Conservation (phyloP, 2,797 vertebrate genomes). For the Heliangelus exortis region DNA sequence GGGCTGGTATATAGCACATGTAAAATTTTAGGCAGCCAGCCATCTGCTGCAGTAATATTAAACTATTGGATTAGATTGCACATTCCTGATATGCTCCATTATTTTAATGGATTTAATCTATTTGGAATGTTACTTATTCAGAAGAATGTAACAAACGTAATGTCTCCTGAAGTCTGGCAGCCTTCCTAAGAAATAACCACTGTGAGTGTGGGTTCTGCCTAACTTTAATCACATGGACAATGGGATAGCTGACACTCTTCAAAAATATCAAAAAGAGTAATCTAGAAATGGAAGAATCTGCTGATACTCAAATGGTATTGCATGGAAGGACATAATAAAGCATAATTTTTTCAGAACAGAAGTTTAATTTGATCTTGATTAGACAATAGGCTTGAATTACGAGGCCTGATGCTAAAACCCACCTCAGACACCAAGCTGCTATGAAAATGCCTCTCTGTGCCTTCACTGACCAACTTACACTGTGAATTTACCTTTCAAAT, state of each 20-base stretch:
- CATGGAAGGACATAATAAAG: neutral
- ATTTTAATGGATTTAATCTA: slow-evolving; percentile 68
- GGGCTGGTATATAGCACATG: neutral
- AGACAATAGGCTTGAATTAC: neutral
- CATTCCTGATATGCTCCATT: slow-evolving; percentile 56
- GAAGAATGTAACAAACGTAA: slow-evolving; percentile 51
- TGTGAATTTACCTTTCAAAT: neutral
- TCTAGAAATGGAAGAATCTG: slow-evolving; percentile 17
- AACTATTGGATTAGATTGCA: slow-evolving; percentile 52
- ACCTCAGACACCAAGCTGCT: neutral
- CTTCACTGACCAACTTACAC: neutral
- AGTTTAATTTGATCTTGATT: slow-evolving; percentile 14
- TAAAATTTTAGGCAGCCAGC: slow-evolving; percentile 43
- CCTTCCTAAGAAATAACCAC: neutral
- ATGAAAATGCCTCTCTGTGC: neutral
- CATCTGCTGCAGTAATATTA: slow-evolving; percentile 33
- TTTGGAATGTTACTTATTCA: slow-evolving; percentile 48
- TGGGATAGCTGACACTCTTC: neutral
- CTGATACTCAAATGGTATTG: neutral
- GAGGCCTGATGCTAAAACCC: neutral
- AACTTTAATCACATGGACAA: neutral
- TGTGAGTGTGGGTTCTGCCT: neutral
- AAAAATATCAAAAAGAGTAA: slow-evolving; percentile 9
- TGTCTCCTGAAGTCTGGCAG: slow-evolving; percentile 48
- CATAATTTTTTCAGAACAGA: neutral